These are phyloP conservation scores for Choristoneura rosaceana DNA, from an alignment of 2,888 invertebrate species.

Conservation along the genomic window DNA sequence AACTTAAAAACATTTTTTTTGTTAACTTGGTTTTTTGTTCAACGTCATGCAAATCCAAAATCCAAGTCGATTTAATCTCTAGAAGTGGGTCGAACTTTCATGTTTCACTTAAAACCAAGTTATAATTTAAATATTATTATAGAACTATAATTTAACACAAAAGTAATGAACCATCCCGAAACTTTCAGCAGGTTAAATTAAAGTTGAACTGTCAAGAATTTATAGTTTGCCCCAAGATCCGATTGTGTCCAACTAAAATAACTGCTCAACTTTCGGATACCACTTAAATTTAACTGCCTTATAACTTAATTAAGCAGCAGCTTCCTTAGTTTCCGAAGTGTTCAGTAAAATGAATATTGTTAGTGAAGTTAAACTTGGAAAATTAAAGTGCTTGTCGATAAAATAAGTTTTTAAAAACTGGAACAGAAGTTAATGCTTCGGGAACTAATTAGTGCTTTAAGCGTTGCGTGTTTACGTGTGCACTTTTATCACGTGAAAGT, in stretches of 20 bases:
- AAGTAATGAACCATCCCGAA: slow-evolving; percentile 4
- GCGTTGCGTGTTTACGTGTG: slow-evolving; percentile 15
- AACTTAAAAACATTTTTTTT: no score
- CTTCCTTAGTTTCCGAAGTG: slow-evolving; percentile 47
- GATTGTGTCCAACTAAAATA: slow-evolving; percentile 45
- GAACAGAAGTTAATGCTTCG: not conserved
- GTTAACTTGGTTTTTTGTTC: no score
- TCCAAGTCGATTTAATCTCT: no score
- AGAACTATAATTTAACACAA: not conserved
- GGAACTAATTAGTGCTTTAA: slow-evolving; percentile 25
- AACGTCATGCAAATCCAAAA: no score
- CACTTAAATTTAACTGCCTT: slow-evolving; percentile 42
- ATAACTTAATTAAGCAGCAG: slow-evolving; percentile 46
- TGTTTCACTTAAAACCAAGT: not conserved
- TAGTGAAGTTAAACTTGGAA: slow-evolving; percentile 39
- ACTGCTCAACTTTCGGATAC: slow-evolving; percentile 44
- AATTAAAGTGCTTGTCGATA: slow-evolving; percentile 30
- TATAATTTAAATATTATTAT: not conserved
- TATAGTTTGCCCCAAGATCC: slow-evolving; percentile 5
- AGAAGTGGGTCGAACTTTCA: not conserved
- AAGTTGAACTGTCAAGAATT: slow-evolving; percentile 10
- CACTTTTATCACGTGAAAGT: slow-evolving; percentile 20
- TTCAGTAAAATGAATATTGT: slow-evolving; percentile 51
- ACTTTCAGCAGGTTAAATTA: slow-evolving; percentile 1
- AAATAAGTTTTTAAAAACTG: slow-evolving; percentile 29